A percentile compares a stretch with the other conserved stretches of the same genome.
These are phyloP conservation scores for Crax fasciolata DNA, from an alignment of 2,797 vertebrate genomes.

Conservation along the genomic window DNA sequence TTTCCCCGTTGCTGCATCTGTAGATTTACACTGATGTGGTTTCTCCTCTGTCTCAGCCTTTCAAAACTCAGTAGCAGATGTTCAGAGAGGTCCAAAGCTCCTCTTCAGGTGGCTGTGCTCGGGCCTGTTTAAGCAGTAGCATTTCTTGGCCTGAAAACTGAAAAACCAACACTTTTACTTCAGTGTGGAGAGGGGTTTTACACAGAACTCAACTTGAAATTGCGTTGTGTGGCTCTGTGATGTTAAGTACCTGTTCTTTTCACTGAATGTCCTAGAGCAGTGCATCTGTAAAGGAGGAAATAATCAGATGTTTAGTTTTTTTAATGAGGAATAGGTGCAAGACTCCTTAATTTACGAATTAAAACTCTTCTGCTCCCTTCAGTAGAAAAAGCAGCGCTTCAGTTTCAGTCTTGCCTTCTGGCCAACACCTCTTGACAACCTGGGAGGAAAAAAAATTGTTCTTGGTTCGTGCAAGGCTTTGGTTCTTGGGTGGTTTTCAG, in stretches of 20 bases:
- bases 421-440: background rate
- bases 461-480: background rate
- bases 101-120: background rate
- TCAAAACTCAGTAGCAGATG: background rate
- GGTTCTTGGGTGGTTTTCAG: background rate
- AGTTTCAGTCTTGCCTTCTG: background rate
- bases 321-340: background rate
- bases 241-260: background rate
- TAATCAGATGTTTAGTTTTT: background rate
- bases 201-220: background rate
- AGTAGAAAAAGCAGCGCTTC: background rate
- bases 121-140: background rate
- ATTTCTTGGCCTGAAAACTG: conserved; percentile 3
- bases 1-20: background rate
- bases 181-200: background rate
- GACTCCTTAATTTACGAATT: background rate
- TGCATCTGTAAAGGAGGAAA: background rate
- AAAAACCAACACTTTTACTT: background rate
- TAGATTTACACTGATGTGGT: background rate
- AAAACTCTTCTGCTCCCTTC: background rate
- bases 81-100: background rate
- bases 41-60: background rate
- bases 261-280: background rate
- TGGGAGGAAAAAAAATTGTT: background rate
- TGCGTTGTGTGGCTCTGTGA: background rate